Conservation (phyloP, 30 jellyfish, hydroid and myxozoan genomes). For the Chrysaora quinquecirrha region DNA sequence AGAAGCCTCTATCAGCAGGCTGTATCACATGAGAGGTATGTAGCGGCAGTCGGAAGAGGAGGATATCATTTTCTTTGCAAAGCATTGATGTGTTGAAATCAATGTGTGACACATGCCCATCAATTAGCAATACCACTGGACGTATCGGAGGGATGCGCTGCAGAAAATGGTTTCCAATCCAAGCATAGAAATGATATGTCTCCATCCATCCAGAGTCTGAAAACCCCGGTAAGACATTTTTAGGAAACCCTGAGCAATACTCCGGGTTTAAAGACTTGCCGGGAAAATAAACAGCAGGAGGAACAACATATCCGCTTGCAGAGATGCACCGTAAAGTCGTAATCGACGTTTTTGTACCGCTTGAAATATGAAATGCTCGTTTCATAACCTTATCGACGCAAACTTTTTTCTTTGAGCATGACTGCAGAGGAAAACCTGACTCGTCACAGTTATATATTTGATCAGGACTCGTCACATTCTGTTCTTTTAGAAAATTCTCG, state of each 20-base stretch:
- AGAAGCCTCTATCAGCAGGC: constrained; percentile 1
- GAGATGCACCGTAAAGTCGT: not conserved
- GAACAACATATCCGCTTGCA: not conserved
- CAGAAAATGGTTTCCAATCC: not conserved
- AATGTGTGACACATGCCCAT: not conserved
- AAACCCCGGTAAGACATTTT: not conserved
- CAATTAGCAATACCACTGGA: not conserved
- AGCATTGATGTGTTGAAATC: not conserved
- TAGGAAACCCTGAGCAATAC: not conserved
- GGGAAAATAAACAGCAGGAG: not conserved
- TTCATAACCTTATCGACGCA: not conserved
- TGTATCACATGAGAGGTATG: not conserved
- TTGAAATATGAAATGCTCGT: not conserved
- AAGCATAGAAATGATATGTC: constrained; percentile 2
- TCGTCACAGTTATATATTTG: not conserved
- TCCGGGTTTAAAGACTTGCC: not conserved
- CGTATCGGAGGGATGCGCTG: not conserved
- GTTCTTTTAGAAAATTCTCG: not conserved
- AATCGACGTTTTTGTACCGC: not conserved
- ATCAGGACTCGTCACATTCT: not conserved
- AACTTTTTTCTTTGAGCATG: not conserved
- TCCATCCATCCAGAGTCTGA: constrained; percentile 8
- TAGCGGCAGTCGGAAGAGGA: not conserved
- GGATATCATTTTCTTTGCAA: not conserved
- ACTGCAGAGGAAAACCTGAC: not conserved